Evolutionary conservation across 1,140 invertebrate genomes (phyloP), one percentile per base, ranked within the genome.

Genomic region (Leucophenga varia): DNA sequence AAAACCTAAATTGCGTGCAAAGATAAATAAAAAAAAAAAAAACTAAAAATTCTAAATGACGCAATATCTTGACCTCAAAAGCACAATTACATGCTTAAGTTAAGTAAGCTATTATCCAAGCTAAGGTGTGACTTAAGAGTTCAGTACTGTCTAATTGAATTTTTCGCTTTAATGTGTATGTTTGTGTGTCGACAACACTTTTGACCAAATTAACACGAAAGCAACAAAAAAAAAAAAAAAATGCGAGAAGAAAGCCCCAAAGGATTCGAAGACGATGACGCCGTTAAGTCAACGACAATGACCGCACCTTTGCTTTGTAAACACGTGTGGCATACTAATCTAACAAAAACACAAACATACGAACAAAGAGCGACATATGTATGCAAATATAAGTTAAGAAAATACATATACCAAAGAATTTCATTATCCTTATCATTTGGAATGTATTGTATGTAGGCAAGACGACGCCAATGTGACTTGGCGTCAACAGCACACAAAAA

Each of bases 351-450:
- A 31, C 18, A 43, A 20, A 39, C 43, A 44, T 30, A 49, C 37
- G 32, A 9, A 34, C 14, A 50, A 30, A 44, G 37, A 48, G 59
- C 47, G 59, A 69, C 35, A 69, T 61, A 60, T 37, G 42, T 52
- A 54, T 53, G 52, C 54, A 63, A 57, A 32, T 39, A 10, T 20
- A 10, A 20, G 37, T 13, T 20, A 39, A 59, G 64, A 55, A 64
- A 68, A 64, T 64, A 69, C 54, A 60, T 70, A 53, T 54, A 57
- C 63, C 50, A 59, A 71, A 72, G 68, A 61, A 72, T 71, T 71
- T 72, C 68, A 72, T 72, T 72, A 72, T 72, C 68, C 61, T 68
- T 71, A 71, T 72, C 68, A 61, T 52, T 58, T 59, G 59, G 63
- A 59, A 59, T n/a, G n/a, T n/a, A n/a, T n/a, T n/a, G n/a, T 12